Percentiles rank a stretch among this genome's conserved stretches.
These are phyloP conservation scores for Ips typographus DNA, from an alignment of 1,140 invertebrate species.

Conservation along the genomic window DNA sequence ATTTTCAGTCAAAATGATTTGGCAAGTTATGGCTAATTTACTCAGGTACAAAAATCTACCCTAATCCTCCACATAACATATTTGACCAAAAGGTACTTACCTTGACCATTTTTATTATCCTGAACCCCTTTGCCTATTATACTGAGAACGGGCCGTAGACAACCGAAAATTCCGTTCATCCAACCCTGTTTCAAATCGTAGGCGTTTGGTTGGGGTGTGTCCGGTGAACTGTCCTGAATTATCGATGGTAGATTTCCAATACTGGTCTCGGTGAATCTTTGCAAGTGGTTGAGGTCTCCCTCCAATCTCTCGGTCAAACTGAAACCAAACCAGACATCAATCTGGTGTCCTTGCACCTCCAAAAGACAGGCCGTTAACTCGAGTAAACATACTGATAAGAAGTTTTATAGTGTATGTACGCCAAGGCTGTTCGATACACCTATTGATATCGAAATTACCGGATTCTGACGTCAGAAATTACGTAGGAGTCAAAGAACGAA, in stretches of 20 bases:
- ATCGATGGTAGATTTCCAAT: conserved; percentile 40
- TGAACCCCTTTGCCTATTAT: conserved; percentile 79
- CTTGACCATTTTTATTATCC: conserved; percentile 64
- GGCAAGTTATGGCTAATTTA: no score
- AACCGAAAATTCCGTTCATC: conserved; percentile 83
- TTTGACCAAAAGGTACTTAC: conserved; percentile 30
- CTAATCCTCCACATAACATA: background rate
- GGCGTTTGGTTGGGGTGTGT: conserved; percentile 46
- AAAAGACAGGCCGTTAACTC: no score
- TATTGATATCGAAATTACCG: background rate
- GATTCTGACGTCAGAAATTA: background rate
- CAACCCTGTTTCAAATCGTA: conserved; percentile 65
- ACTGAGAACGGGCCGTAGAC: conserved; percentile 80
- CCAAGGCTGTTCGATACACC: background rate
- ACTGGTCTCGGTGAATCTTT: conserved; percentile 24
- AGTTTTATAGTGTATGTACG: no score
- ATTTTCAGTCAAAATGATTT: no score
- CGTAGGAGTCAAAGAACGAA: background rate
- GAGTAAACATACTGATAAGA: no score
- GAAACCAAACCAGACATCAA: no score
- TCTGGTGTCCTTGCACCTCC: no score
- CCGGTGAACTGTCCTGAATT: conserved; percentile 50
- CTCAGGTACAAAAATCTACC: background rate
- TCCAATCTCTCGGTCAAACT: conserved; percentile 55
- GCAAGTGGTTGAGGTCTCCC: conserved; percentile 64